A percentile compares a stretch with the other conserved stretches of the same genome.
phyloP scores from a whole-genome alignment of 2,888 invertebrate genomes.

The Drosophila birchii region DNA sequence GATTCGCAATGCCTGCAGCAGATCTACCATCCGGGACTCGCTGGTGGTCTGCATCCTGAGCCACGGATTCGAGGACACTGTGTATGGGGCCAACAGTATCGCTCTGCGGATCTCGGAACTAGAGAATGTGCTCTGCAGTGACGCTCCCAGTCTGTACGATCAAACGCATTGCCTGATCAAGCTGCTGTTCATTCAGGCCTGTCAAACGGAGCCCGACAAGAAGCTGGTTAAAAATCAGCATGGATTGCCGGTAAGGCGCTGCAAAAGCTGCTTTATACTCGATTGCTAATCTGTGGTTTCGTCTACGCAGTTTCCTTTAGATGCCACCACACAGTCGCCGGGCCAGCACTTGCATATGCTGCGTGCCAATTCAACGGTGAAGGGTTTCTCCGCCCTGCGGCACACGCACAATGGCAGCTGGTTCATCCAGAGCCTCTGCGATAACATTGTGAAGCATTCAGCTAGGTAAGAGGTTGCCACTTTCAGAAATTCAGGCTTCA shows the following conservation, averaged over 20 bases:
- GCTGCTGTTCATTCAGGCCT: conserved; percentile 87
- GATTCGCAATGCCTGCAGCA: conserved; percentile 73
- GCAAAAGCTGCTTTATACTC: background rate
- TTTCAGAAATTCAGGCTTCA: fast-evolving
- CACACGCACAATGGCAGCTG: conserved; percentile 81
- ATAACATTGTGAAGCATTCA: conserved; percentile 66
- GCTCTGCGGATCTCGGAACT: conserved; percentile 85
- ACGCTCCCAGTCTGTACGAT: conserved; percentile 79
- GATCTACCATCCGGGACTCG: conserved; percentile 77
- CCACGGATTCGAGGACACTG: conserved; percentile 83
- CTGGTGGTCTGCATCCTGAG: conserved; percentile 83
- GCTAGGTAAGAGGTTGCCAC: conserved; percentile 56
- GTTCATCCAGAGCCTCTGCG: conserved; percentile 83
- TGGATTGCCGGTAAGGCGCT: conserved; percentile 35
- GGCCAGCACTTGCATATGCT: conserved; percentile 74
- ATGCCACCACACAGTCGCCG: conserved; percentile 44
- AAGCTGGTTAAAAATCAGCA: conserved; percentile 40
- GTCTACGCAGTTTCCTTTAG: conserved; percentile 41
- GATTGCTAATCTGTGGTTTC: background rate
- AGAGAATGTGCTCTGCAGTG: conserved; percentile 84
- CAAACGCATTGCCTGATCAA: conserved; percentile 84
- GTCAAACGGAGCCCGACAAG: conserved; percentile 84
- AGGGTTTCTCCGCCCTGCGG: conserved; percentile 80
- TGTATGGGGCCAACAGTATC: conserved; percentile 86
- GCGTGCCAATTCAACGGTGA: conserved; percentile 82